Conservation (phyloP, 2,113 vertebrate genomes). For the Strix uralensis region DNA sequence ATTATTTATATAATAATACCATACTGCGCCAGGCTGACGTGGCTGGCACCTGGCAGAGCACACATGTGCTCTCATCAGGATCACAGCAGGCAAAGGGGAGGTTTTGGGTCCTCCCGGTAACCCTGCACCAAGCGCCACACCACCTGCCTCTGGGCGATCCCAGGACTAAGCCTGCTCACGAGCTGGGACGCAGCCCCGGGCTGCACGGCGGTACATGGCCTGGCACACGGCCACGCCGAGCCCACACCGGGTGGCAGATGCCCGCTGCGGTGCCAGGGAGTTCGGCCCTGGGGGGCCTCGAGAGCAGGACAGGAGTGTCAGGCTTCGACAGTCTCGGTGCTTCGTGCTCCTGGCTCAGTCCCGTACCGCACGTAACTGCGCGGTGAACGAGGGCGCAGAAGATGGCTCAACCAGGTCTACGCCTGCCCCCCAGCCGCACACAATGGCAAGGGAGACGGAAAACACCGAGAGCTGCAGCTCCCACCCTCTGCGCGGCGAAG, state of each 20-base stretch:
- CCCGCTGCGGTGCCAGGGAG: not conserved
- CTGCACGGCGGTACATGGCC: accelerated
- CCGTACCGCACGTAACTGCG: not conserved
- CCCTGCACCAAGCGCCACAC: not conserved
- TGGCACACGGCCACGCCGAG: accelerated
- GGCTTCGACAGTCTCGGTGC: not conserved
- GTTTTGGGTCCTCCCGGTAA: not conserved
- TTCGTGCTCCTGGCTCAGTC: accelerated
- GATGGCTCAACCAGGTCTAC: accelerated
- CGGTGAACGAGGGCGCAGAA: not conserved
- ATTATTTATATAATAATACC: not conserved
- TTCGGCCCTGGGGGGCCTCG: accelerated
- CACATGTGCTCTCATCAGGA: not conserved
- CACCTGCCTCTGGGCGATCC: accelerated
- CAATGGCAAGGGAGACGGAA: accelerated
- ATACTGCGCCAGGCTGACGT: not conserved
- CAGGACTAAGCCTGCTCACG: not conserved
- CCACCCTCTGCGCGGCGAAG: accelerated
- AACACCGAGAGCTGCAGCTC: not conserved
- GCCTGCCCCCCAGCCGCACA: not conserved
- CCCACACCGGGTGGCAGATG: no score
- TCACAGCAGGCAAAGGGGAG: not conserved
- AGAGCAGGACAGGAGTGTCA: not conserved
- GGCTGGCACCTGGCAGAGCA: not conserved
- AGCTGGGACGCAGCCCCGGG: accelerated